These are phyloP conservation scores for Hypotaenidia philippensis DNA, from an alignment of 2,797 vertebrate genomes.

Conservation along the genomic window DNA sequence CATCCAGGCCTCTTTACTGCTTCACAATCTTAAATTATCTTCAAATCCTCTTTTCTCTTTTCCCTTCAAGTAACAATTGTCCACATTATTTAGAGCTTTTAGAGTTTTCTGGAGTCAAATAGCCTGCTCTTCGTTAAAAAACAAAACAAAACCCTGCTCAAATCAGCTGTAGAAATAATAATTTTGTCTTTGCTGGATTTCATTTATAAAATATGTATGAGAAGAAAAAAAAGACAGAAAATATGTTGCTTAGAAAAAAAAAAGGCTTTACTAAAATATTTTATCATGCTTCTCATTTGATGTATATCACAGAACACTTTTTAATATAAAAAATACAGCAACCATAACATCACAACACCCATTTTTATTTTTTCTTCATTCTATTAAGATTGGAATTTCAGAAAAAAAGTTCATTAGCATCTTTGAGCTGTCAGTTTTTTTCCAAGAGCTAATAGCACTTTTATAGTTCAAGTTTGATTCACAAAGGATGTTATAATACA, in stretches of 20 bases:
- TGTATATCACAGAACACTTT: not conserved
- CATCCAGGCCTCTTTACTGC: not conserved
- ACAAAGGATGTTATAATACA: not conserved
- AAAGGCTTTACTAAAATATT: not conserved
- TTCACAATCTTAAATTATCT: not conserved
- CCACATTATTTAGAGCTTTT: not conserved
- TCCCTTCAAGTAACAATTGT: not conserved
- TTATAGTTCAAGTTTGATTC: conserved; percentile 20
- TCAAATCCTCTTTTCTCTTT: not conserved
- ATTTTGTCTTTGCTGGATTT: not conserved
- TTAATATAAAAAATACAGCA: not conserved
- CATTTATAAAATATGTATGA: not conserved
- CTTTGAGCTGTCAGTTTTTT: conserved; percentile 20
- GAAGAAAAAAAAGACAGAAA: not conserved
- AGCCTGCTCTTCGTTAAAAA: not conserved
- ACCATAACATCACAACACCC: not conserved
- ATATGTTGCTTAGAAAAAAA: not conserved
- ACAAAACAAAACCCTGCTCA: not conserved
- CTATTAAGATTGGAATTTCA: conserved; percentile 16
- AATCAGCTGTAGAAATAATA: not conserved
- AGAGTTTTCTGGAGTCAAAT: not conserved
- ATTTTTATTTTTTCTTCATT: not conserved
- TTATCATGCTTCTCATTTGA: not conserved
- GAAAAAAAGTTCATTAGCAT: not conserved
- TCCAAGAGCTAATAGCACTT: not conserved